Conservation (phyloP, 2,113 vertebrate species). For the Rhinichthys klamathensis region DNA sequence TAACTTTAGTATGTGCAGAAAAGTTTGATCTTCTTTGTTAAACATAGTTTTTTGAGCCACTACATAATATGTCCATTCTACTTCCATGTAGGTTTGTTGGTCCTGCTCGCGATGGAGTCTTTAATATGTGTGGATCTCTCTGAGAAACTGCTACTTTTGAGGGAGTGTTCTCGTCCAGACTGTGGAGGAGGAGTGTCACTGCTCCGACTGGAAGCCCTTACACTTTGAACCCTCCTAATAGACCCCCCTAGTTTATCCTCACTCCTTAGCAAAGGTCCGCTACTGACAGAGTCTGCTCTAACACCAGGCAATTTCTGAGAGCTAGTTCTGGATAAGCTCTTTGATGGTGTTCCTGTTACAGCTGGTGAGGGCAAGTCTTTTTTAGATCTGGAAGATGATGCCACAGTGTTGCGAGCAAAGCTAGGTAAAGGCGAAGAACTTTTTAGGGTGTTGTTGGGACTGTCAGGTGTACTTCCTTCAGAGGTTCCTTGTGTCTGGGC, state of each 20-base stretch:
- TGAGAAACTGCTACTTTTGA: constrained; percentile 72
- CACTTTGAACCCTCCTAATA: constrained; percentile 82
- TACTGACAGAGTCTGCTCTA: constrained; percentile 63
- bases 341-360: constrained; percentile 70
- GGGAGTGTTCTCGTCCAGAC: constrained; percentile 57
- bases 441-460: constrained; percentile 63
- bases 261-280: constrained; percentile 69
- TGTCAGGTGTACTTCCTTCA: constrained; percentile 70
- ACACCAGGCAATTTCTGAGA: constrained; percentile 74
- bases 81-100: constrained; percentile 82
- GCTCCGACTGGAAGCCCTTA: constrained; percentile 72
- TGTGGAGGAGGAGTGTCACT: constrained; percentile 66
- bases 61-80: constrained; percentile 65
- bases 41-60: background rate
- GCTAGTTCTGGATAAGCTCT: constrained; percentile 73
- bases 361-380: constrained; percentile 72
- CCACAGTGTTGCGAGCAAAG: constrained; percentile 92
- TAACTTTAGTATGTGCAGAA: background rate
- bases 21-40: background rate
- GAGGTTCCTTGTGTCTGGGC: constrained; percentile 66
- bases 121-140: constrained; percentile 78
- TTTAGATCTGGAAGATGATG: constrained; percentile 84
- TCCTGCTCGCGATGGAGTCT: constrained; percentile 74
- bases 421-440: constrained; percentile 72
- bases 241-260: constrained; percentile 69